These are phyloP conservation scores for Tamias sibiricus DNA, from an alignment of 2,113 vertebrate species.

Conservation along the genomic window DNA sequence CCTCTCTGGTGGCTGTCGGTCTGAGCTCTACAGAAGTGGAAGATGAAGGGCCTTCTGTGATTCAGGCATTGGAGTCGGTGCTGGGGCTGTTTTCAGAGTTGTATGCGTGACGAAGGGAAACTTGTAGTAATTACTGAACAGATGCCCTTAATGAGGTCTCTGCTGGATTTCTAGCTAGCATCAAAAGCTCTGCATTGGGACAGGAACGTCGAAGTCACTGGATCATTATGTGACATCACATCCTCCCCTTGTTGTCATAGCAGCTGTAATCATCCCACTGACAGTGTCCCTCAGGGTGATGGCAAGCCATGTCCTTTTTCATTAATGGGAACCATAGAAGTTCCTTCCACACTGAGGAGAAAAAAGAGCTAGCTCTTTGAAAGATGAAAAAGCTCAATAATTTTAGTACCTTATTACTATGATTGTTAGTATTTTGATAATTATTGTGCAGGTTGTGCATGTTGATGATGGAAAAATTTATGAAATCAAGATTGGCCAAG, in stretches of 20 bases:
- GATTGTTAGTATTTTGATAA: neutral
- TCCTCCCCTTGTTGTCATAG: slow-evolving; percentile 87
- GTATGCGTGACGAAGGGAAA: slow-evolving; percentile 69
- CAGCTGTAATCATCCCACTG: slow-evolving; percentile 83
- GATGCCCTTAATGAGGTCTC: slow-evolving; percentile 87
- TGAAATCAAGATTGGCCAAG: neutral
- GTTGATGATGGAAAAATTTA: neutral
- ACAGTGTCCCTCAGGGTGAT: slow-evolving; percentile 70
- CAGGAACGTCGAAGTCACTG: slow-evolving; percentile 62
- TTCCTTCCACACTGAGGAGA: slow-evolving; percentile 23
- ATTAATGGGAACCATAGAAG: slow-evolving; percentile 32
- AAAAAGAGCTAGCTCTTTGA: neutral
- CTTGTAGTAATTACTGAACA: slow-evolving; percentile 85
- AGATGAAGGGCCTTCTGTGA: neutral
- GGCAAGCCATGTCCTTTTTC: slow-evolving; percentile 57
- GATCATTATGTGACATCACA: slow-evolving; percentile 84
- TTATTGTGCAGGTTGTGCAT: neutral
- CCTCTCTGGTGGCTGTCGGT: slow-evolving; percentile 48
- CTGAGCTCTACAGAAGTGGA: slow-evolving; percentile 21
- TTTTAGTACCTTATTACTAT: neutral
- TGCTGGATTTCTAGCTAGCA: slow-evolving; percentile 80
- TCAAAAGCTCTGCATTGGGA: slow-evolving; percentile 63
- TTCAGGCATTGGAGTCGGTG: neutral
- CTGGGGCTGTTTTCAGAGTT: slow-evolving; percentile 57
- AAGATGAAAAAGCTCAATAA: neutral